Base-by-base conservation (phyloP, 2,113 vertebrate genomes). In the Mystacornis crossleyi region DNA sequence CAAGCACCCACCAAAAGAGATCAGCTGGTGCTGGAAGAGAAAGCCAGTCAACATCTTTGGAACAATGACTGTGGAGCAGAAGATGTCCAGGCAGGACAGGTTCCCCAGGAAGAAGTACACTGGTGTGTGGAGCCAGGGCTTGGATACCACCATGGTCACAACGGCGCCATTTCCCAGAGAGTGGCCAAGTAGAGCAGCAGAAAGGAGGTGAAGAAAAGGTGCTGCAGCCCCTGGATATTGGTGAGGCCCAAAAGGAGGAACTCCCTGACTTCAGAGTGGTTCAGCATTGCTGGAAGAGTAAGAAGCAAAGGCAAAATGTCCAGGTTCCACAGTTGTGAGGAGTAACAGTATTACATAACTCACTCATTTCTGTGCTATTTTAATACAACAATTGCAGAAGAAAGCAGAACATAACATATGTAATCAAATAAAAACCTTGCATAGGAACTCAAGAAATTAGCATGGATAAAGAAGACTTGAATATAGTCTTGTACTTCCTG, bases 91-190 rank as follows among this genome's bases (percentile, higher is more conserved):
- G 48, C 92, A 51, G 53, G 95, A 95, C 19, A 97, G 78, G 24
- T 95, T 96, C 42, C 82, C 85, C 57, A 97, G 90, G 62, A 97
- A 96, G 86, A 97, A 97, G 53, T 96, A 97, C 97, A 95, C 95
- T 1, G 91, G 96, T 2, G 88, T 95, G 53, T 97, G 96, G 33
- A 97, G 97, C 21, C 4, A 18, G 18, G 67, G 58, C 70, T 98
- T 88, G 14, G 74, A 26, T 53, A 79, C 9, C 48, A 94, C 86
- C 38, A 74, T 40, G 47, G 60, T n/a, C 33, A 97, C 21, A 43
- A 96, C 88, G 50, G 86, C 40, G 18, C 91, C n/a, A 20, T 97
- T 97, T 36, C 86, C 54, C 95, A 28, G 18, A 95, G 31, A 43
- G 10, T 77, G 42, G 48, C 74, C 51, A 86, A 14, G 61, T 86